phyloP scores from a whole-genome alignment of 2,113 vertebrate species.

The Phalacrocorax pelagicus region DNA sequence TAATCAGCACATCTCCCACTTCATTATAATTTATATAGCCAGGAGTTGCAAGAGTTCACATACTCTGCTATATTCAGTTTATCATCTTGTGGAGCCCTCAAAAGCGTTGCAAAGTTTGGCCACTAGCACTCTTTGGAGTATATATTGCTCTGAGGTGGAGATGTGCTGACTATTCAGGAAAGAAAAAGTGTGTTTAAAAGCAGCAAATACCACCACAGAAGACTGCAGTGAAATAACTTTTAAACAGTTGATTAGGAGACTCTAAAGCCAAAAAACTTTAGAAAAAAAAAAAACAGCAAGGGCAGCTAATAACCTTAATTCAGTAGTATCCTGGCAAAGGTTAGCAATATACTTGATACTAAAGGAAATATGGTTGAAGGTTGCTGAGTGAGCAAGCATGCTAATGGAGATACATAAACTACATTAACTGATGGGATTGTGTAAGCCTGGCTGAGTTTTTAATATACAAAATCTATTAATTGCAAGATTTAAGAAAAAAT shows the following conservation, averaged over 20 bases:
- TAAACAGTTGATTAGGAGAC: conserved; percentile 13
- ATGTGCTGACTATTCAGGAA: conserved; percentile 64
- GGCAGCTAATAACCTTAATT: conserved; percentile 34
- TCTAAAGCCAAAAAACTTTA: conserved; percentile 23
- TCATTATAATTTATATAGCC: conserved; percentile 25
- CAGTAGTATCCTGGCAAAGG: neutral
- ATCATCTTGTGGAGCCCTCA: conserved; percentile 23
- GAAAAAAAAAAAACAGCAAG: neutral
- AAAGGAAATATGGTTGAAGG: neutral
- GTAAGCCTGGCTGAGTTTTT: neutral
- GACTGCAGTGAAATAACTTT: conserved; percentile 57
- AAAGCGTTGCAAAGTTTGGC: conserved; percentile 48
- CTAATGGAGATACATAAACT: conserved; percentile 38
- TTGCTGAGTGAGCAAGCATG: conserved; percentile 14
- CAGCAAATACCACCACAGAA: conserved; percentile 32
- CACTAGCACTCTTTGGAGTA: conserved; percentile 27
- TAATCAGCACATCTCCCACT: conserved; percentile 69
- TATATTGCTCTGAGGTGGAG: neutral
- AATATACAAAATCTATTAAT: neutral
- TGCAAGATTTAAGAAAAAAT: neutral
- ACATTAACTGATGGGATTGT: neutral
- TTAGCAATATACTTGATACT: neutral
- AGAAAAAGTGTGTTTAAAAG: conserved; percentile 34
- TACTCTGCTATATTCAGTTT: conserved; percentile 60
- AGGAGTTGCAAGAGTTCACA: conserved; percentile 11